phyloP scores from a whole-genome alignment of 2,797 vertebrate genomes.

The Hirundo rustica region DNA sequence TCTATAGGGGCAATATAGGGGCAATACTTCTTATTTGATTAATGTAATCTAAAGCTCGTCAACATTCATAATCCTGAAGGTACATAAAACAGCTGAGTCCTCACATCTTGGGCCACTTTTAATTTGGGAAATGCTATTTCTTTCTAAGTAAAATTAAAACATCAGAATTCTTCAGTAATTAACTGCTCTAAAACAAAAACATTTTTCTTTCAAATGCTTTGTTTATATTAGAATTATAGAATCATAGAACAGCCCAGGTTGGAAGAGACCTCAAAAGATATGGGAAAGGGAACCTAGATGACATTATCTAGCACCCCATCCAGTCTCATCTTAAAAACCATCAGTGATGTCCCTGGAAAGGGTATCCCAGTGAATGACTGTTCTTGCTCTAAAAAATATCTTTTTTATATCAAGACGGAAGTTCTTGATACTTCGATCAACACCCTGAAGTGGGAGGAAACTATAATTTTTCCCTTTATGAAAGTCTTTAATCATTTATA shows the following conservation, averaged over 20 bases:
- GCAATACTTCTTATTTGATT: not conserved
- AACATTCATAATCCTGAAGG: not conserved
- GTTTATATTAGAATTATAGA: not conserved
- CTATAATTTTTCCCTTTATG: not conserved
- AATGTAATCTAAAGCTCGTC: not conserved
- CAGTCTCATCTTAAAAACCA: fast-evolving
- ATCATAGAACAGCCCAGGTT: not conserved
- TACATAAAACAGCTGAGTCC: not conserved
- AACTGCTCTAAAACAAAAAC: not conserved
- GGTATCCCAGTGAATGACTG: not conserved
- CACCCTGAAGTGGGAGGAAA: not conserved
- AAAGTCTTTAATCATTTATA: not conserved
- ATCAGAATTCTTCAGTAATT: not conserved
- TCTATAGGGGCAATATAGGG: not conserved
- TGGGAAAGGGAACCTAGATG: not conserved
- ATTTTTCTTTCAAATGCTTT: not conserved
- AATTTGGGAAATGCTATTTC: not conserved
- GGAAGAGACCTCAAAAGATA: not conserved
- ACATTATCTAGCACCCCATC: not conserved
- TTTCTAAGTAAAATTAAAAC: not conserved
- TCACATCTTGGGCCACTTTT: not conserved
- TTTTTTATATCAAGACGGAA: not conserved
- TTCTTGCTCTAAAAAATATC: not conserved
- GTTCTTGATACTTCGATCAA: not conserved
- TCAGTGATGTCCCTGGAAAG: fast-evolving